Percentiles rank a stretch among this genome's conserved stretches.
phyloP scores from a whole-genome alignment of 1,140 invertebrate species.

The Zaprionus inermis region DNA sequence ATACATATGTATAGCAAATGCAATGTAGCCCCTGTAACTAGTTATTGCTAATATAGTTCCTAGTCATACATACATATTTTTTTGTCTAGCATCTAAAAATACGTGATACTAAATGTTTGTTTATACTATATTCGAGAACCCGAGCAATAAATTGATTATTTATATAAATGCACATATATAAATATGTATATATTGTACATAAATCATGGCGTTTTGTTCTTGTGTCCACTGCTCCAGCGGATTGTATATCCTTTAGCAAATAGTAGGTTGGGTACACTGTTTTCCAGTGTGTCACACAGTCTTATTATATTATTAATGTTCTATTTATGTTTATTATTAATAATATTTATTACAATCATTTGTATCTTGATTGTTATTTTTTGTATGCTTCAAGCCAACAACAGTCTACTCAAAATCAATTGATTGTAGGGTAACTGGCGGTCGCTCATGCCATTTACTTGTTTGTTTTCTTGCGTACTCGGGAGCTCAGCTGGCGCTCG shows the following conservation, averaged over 20 bases:
- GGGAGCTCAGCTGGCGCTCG: slow-evolving; percentile 55
- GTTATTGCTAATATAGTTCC: not conserved
- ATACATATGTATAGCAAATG: not conserved
- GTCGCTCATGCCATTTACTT: not conserved
- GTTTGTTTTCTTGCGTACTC: slow-evolving; percentile 16
- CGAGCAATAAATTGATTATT: slow-evolving; percentile 34
- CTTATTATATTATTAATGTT: too few relatives aligned
- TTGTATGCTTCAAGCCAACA: too few relatives aligned
- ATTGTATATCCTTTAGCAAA: not conserved
- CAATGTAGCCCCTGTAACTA: not conserved
- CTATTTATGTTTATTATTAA: not conserved
- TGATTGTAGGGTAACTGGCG: not conserved
- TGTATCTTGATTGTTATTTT: not conserved
- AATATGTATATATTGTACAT: slow-evolving; percentile 50
- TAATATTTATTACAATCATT: not conserved
- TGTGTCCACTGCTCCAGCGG: not conserved
- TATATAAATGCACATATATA: slow-evolving; percentile 32
- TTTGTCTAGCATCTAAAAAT: slow-evolving; percentile 5
- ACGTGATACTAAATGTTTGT: slow-evolving; percentile 4
- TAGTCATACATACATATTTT: slow-evolving; percentile 1
- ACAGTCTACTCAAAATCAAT: not conserved
- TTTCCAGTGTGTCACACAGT: not conserved
- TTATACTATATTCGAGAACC: not conserved
- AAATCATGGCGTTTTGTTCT: not conserved
- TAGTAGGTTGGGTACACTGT: not conserved